phyloP scores from a whole-genome alignment of 1,140 invertebrate genomes.

The Cephus cinctus region DNA sequence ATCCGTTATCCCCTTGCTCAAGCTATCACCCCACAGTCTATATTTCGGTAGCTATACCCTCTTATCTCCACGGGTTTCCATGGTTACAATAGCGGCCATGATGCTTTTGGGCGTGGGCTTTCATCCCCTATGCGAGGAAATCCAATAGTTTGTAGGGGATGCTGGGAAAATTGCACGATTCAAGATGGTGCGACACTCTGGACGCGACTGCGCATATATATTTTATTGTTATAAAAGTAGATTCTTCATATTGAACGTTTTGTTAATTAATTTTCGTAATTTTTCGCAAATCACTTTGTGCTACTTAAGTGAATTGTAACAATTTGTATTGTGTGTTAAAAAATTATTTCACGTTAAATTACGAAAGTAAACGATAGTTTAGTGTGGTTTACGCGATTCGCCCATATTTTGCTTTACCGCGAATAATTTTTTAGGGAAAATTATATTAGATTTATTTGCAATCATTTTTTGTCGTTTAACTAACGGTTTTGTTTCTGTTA shows the following conservation, averaged over 20 bases:
- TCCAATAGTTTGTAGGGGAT: slow-evolving; percentile 25
- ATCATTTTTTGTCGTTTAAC: too few relatives aligned
- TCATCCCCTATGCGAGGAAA: slow-evolving; percentile 16
- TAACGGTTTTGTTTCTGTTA: too few relatives aligned
- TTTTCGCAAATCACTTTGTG: too few relatives aligned
- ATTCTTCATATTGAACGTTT: not conserved
- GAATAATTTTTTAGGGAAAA: too few relatives aligned
- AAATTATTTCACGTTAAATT: too few relatives aligned
- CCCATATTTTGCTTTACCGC: too few relatives aligned
- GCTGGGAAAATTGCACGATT: slow-evolving; percentile 2
- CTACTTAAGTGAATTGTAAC: too few relatives aligned
- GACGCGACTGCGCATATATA: not conserved
- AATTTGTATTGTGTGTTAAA: too few relatives aligned
- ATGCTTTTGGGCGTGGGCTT: slow-evolving; percentile 24
- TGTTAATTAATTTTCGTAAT: too few relatives aligned
- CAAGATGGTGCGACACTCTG: slow-evolving; percentile 21
- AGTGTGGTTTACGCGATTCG: too few relatives aligned
- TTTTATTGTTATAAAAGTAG: not conserved
- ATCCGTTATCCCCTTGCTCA: slow-evolving; percentile 13
- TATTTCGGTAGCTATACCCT: slow-evolving; percentile 8
- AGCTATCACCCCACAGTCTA: slow-evolving; percentile 8
- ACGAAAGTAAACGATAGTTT: too few relatives aligned
- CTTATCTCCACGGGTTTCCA: slow-evolving; percentile 23
- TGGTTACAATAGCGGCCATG: slow-evolving; percentile 29
- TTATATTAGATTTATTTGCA: too few relatives aligned